Conservation (phyloP, 2,888 invertebrate genomes). For the Troides oblongomaculatus region DNA sequence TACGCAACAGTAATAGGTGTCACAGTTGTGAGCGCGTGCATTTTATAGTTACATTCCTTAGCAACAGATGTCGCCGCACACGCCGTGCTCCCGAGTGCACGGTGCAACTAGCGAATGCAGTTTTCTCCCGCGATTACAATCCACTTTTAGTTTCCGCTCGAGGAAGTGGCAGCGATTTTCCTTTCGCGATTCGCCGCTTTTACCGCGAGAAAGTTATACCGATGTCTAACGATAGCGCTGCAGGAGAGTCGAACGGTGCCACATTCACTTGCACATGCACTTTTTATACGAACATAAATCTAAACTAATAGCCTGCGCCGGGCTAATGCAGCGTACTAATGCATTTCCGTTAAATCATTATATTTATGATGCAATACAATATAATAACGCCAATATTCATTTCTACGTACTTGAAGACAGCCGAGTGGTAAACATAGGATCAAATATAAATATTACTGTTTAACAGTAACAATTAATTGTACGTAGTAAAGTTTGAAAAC, state of each 20-base stretch:
- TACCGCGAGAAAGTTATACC: conserved; percentile 43
- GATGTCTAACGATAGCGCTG: conserved; percentile 12
- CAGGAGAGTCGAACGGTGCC: neutral
- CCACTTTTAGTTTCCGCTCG: conserved; percentile 77
- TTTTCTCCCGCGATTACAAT: conserved; percentile 66
- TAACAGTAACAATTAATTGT: too few species aligned
- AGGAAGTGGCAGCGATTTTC: conserved; percentile 73
- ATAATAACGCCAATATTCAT: too few species aligned
- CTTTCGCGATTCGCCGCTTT: conserved; percentile 70
- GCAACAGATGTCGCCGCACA: conserved; percentile 50
- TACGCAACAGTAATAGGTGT: conserved; percentile 45
- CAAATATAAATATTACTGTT: too few species aligned
- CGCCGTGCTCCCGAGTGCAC: conserved; percentile 10
- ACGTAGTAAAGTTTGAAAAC: too few species aligned
- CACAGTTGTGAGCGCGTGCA: conserved; percentile 33
- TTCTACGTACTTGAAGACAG: too few species aligned
- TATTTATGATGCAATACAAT: too few species aligned
- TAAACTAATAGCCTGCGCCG: too few species aligned
- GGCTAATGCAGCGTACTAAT: too few species aligned
- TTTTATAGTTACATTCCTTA: conserved; percentile 26
- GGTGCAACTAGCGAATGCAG: conserved; percentile 47
- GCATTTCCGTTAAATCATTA: too few species aligned
- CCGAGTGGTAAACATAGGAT: too few species aligned
- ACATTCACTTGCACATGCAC: neutral
- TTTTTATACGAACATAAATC: neutral